These are phyloP conservation scores for Metopia argyrocephala DNA, from an alignment of 2,888 invertebrate genomes.

Conservation along the genomic window DNA sequence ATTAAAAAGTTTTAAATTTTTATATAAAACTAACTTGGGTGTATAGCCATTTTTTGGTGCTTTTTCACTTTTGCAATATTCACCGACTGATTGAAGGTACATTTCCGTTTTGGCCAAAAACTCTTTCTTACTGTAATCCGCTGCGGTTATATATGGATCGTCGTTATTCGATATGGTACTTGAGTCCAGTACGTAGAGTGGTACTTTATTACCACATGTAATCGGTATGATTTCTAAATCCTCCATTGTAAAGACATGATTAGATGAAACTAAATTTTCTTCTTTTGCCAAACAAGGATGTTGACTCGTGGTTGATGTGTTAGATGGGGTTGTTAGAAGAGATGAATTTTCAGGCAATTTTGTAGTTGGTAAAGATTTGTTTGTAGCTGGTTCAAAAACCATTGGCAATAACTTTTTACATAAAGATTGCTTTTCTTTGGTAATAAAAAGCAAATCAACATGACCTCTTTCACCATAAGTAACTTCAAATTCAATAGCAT, in stretches of 20 bases:
- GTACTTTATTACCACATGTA: constrained; percentile 61
- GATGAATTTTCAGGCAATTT: constrained; percentile 8
- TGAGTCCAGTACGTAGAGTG: constrained; percentile 66
- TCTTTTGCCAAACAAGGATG: background rate
- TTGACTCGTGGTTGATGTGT: constrained; percentile 33
- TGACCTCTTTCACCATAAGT: constrained; percentile 57
- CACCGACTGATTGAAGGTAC: constrained; percentile 57
- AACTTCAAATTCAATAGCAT: constrained; percentile 63
- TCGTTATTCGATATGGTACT: constrained; percentile 57
- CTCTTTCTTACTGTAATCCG: constrained; percentile 59
- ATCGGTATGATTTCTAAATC: constrained; percentile 67
- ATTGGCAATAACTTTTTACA: constrained; percentile 67
- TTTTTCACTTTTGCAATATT: constrained; percentile 61
- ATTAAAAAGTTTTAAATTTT: background rate
- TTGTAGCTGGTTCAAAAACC: constrained; percentile 64
- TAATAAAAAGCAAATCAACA: constrained; percentile 64
- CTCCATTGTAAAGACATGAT: constrained; percentile 53
- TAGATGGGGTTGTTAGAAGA: constrained; percentile 44
- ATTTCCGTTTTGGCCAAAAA: constrained; percentile 61
- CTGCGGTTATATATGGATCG: constrained; percentile 66
- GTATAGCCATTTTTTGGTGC: constrained; percentile 57
- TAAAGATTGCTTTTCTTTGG: constrained; percentile 64
- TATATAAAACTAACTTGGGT: constrained; percentile 64
- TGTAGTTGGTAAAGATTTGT: background rate
- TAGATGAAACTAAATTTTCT: background rate